Conservation (phyloP, 2,888 invertebrate species). For the Lomographa bimaculata region DNA sequence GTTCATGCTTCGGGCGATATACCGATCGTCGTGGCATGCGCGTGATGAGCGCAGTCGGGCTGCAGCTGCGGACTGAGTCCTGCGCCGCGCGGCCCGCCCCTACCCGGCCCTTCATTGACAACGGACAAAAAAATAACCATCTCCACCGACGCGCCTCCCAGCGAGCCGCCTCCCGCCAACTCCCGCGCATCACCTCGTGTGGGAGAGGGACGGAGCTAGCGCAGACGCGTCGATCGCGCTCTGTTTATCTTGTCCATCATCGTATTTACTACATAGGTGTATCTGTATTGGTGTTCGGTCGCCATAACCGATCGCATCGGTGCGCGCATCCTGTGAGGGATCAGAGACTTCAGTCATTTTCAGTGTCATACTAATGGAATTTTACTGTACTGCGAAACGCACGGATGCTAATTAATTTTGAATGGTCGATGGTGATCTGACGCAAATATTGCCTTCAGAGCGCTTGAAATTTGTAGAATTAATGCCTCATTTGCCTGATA, state of each 20-base stretch:
- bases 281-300: conserved; percentile 50
- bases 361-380: conserved; percentile 42
- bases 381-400: conserved; percentile 33
- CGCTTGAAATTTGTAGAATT: not conserved
- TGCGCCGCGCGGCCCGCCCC: conserved; percentile 65
- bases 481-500: too few species aligned
- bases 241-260: conserved; percentile 79
- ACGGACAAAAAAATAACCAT: conserved; percentile 78
- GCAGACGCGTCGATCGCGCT: conserved; percentile 54
- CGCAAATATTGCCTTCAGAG: conserved; percentile 1
- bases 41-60: conserved; percentile 53
- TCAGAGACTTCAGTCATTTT: conserved; percentile 41
- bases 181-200: conserved; percentile 35
- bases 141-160: conserved; percentile 63
- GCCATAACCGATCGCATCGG: conserved; percentile 70
- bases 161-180: conserved; percentile 63
- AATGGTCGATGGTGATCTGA: conserved; percentile 11
- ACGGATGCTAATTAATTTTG: conserved; percentile 26
- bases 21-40: conserved; percentile 48
- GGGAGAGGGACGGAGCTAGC: conserved; percentile 56
- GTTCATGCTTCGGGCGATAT: conserved; percentile 59
- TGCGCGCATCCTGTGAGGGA: conserved; percentile 64
- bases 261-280: conserved; percentile 63
- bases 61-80: conserved; percentile 59
- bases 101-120: conserved; percentile 79